These are phyloP conservation scores for Butorides virescens DNA, from an alignment of 2,113 vertebrate species.

Conservation along the genomic window DNA sequence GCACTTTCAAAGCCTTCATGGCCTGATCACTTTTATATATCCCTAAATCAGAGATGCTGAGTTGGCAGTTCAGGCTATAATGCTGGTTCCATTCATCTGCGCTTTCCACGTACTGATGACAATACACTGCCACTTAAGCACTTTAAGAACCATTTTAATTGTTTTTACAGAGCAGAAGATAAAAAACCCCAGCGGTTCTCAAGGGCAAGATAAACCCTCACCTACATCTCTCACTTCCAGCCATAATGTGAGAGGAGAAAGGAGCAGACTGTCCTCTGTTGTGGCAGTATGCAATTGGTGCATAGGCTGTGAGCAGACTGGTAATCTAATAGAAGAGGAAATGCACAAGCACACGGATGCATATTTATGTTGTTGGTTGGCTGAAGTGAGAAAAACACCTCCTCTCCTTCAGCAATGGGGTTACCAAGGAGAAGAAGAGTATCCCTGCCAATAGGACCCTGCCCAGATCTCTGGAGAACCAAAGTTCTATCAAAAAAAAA, in stretches of 20 bases:
- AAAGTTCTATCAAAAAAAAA: background rate
- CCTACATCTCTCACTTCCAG: background rate
- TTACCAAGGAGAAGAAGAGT: background rate
- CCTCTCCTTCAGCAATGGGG: background rate
- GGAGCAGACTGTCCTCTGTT: background rate
- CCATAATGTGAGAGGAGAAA: background rate
- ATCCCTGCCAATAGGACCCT: background rate
- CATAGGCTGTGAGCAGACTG: background rate
- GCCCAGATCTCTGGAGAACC: background rate
- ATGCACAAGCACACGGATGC: fast-evolving
- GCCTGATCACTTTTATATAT: background rate
- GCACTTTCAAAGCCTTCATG: background rate
- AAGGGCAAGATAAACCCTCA: background rate
- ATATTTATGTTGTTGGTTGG: background rate
- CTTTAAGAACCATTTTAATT: background rate
- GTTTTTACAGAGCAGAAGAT: background rate
- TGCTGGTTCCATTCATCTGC: background rate
- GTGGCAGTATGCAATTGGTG: background rate
- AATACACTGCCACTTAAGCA: background rate
- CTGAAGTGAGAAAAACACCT: background rate
- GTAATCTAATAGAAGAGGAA: background rate
- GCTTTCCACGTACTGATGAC: background rate
- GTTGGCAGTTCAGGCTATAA: background rate
- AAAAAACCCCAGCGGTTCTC: background rate
- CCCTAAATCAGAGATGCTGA: background rate